Evolutionary conservation across 2,797 vertebrate species (phyloP).

Genomic region (Masticophis lateralis): DNA sequence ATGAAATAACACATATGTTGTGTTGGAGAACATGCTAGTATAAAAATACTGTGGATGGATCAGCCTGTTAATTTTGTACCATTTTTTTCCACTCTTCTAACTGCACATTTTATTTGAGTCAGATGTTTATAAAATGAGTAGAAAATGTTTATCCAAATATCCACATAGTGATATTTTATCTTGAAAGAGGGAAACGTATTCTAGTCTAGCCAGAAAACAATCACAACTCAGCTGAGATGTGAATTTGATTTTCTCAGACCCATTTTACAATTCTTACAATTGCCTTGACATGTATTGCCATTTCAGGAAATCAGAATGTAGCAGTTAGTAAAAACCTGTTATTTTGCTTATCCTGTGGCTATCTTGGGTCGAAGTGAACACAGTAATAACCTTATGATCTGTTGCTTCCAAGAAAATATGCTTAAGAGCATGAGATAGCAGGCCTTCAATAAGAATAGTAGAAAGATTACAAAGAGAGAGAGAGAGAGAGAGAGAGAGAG

Average conservation of each 20-base stretch:
- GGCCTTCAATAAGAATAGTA: background rate
- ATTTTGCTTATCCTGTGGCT: background rate
- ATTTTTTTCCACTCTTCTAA: background rate
- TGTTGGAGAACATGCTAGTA: background rate
- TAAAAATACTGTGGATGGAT: background rate
- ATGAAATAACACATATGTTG: background rate
- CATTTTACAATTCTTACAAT: background rate
- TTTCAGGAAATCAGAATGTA: background rate
- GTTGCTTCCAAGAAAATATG: background rate
- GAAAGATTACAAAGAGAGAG: background rate
- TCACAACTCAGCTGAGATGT: background rate
- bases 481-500: background rate
- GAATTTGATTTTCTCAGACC: background rate
- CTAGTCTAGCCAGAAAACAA: background rate
- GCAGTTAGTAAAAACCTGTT: background rate
- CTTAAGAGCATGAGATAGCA: background rate
- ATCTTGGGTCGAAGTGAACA: background rate
- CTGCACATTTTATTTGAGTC: background rate
- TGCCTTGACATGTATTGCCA: background rate
- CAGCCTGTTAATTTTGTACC: background rate
- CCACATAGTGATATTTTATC: background rate
- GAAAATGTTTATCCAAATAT: background rate
- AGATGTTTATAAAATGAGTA: background rate
- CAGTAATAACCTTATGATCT: background rate
- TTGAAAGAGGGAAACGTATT: background rate